Base-by-base conservation (phyloP, 2,888 invertebrate genomes). In the Drosophila ezoana region DNA sequence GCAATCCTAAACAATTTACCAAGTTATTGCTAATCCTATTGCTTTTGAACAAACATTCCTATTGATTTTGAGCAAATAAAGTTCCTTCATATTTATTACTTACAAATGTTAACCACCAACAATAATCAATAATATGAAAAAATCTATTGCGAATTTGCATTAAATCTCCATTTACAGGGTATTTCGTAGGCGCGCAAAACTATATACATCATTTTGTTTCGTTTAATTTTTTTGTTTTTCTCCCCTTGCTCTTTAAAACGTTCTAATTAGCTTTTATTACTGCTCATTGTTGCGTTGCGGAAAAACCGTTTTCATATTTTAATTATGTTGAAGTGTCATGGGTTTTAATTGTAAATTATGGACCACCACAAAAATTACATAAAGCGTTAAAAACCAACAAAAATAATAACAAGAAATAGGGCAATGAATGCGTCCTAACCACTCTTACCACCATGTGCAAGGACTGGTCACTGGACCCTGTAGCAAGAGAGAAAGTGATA, bases 321-420 rank as follows among this genome's bases (percentile, higher is more conserved):
- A 90, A 90, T 90, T 90, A 87, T 85, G 87, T 81, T 89, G 74
- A 87, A 85, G 84, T 85, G 89, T 85, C 89, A 79, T 88, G 84
- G 77, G 79, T 90, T 76, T 87, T 89, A 90, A 89, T 89, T 89
- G 89, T 90, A 74, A 89, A 78, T 90, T 87, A 90, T 89, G 79
- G 68, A 49, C 61, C 69, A 75, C 53, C 76, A 83, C 69, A 79
- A 62, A 79, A 76, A 79, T 72, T 70, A 68, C 56, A 83, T 61
- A 76, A 69, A 76, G 62, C 73, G 51, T 51, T 38, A 52, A 74
- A 52, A 56, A 49, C 33, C 63, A 54, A 58, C 63, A 66, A 65
- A 54, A 23, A 54, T 35, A 68, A 48, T 32, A 47, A 32, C 48
- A 51, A 61, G 23, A 57, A 37, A 18, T 9, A n/a, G 18, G 54